Evolutionary conservation across 2,797 vertebrate species (phyloP), one percentile per base, ranked within the genome.

Genomic region (Pipistrellus pygmaeus): DNA sequence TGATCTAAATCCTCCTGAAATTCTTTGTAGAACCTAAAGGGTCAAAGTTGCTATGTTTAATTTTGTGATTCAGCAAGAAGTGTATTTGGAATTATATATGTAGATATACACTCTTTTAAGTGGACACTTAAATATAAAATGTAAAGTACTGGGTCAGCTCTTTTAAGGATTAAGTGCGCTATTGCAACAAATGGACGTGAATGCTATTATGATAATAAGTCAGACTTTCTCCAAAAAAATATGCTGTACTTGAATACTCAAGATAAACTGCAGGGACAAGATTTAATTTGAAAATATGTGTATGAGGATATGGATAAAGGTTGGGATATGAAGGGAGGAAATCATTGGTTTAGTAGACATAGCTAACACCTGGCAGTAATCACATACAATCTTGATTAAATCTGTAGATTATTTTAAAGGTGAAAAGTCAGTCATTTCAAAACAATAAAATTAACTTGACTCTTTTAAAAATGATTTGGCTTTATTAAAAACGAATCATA

Each of bases 51-150:
- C 10, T 88, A 2, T 30, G 27, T 84, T 14, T 85, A 41, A 91
- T 85, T 91, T 88, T 91, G 10, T 91, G 48, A 32, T 55, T 86
- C 23, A 48, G 38, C 82, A 72, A 84, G 23, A 78, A 35, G 15
- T 64, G 1, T 78, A 46, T 44, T 30, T 53, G 62, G 38, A 69
- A 75, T 85, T 84, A 55, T n/a, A 41, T 53, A 21, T 20, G 32
- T 62, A 62, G 57, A 62, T 69, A 11, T 38, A 38, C 64, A 51
- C 8, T 64, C 23, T 77, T 82, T 66, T 91, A 77, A 71, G 20
- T 60, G n/a, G 10, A n/a, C 4, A 83, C n/a, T 93, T 89, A 85
- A 95, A 86, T 86, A 13, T 46, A 64, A 88, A 81, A 62, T 88
- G 9, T 75, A 68, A 89, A 82, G 82, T 32, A 57, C 8, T 76